These are phyloP conservation scores for Callopanchax toddi DNA, from an alignment of 2,113 vertebrate species.

Conservation along the genomic window DNA sequence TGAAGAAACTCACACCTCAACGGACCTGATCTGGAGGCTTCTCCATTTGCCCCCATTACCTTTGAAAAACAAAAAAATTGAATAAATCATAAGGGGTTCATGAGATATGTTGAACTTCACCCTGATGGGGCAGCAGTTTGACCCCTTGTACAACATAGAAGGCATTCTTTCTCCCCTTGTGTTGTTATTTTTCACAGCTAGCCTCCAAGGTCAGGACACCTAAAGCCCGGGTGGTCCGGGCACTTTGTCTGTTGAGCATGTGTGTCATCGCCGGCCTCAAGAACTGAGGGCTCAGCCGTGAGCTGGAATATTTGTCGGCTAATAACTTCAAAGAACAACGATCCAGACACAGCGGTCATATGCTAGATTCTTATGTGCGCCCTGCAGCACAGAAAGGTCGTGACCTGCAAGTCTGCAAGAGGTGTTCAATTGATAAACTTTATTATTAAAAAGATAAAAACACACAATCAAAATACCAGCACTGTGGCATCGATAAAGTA, in stretches of 20 bases:
- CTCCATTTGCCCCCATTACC: slow-evolving; percentile 30
- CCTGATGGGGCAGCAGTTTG: slow-evolving; percentile 49
- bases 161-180: slow-evolving; percentile 62
- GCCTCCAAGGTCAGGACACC: slow-evolving; percentile 77
- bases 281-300: slow-evolving; percentile 44
- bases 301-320: slow-evolving; percentile 67
- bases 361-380: slow-evolving; percentile 56
- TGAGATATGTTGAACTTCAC: slow-evolving; percentile 60
- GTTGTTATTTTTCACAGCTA: slow-evolving; percentile 74
- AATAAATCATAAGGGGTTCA: slow-evolving; percentile 25
- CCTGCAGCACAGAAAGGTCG: slow-evolving; percentile 45
- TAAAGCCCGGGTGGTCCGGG: slow-evolving; percentile 68
- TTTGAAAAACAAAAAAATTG: slow-evolving; percentile 55
- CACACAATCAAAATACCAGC: neutral
- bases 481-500: slow-evolving; percentile 1
- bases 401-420: slow-evolving; percentile 27
- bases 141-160: slow-evolving; percentile 55
- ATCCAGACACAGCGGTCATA: slow-evolving; percentile 52
- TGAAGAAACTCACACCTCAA: neutral
- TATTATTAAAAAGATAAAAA: neutral
- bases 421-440: neutral
- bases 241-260: slow-evolving; percentile 74
- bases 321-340: slow-evolving; percentile 76
- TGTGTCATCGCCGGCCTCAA: slow-evolving; percentile 73
- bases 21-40: slow-evolving; percentile 23